Evolutionary conservation across 2,888 invertebrate genomes (phyloP).

Genomic region (Rhogogaster chlorosoma): DNA sequence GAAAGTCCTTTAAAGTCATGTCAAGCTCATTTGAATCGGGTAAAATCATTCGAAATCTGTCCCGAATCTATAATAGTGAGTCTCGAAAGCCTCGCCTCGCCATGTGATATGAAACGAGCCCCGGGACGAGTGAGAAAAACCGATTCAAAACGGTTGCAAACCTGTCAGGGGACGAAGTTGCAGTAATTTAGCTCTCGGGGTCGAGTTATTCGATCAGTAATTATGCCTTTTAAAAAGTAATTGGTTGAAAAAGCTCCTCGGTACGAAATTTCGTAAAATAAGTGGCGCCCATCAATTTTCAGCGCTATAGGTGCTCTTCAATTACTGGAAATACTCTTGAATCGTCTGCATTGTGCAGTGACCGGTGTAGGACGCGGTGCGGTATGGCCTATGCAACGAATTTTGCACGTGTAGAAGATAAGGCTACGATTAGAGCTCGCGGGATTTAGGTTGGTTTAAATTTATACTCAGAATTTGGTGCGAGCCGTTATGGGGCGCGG

Average conservation of each 20-base stretch:
- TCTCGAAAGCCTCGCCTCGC: not conserved
- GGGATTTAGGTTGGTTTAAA: not conserved
- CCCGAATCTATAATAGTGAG: not conserved
- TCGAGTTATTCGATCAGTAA: not conserved
- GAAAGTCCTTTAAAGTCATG: not conserved
- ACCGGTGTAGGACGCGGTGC: not conserved
- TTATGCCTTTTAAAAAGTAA: not conserved
- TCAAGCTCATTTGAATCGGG: not conserved
- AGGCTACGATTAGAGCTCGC: not conserved
- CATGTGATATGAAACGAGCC: not conserved
- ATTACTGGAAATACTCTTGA: conserved; percentile 29
- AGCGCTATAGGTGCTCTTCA: conserved; percentile 1
- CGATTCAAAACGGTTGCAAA: not conserved
- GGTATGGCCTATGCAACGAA: not conserved
- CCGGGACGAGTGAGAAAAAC: not conserved
- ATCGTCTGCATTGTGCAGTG: not conserved
- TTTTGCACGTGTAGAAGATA: not conserved
- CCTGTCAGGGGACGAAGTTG: not conserved
- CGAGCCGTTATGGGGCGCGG: not conserved
- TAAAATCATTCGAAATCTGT: not conserved
- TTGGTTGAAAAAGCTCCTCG: not conserved
- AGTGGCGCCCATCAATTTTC: conserved; percentile 21
- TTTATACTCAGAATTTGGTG: not conserved
- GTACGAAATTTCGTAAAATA: not conserved
- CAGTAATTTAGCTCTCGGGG: not conserved